These are phyloP conservation scores for Eulemur albifrons DNA, from an alignment of 2,797 vertebrate genomes.

Conservation along the genomic window DNA sequence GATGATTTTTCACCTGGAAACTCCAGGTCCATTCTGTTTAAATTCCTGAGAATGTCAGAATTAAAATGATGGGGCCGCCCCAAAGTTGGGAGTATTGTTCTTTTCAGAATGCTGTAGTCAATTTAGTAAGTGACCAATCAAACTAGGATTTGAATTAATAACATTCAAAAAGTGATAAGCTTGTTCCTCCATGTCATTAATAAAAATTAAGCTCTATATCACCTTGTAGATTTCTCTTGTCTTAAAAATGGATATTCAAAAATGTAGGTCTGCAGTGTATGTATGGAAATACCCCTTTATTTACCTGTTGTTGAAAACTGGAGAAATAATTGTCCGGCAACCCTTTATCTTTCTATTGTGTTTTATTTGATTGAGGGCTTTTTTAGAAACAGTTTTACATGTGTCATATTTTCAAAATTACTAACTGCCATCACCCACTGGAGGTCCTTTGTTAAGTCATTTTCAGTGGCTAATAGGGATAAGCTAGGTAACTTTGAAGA, in stretches of 20 bases:
- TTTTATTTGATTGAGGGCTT: conserved; percentile 46
- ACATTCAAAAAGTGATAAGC: conserved; percentile 34
- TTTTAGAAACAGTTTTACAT: conserved; percentile 11
- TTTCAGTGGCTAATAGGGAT: background rate
- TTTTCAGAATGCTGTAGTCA: conserved; percentile 1
- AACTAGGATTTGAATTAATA: conserved; percentile 46
- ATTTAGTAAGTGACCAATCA: conserved; percentile 29
- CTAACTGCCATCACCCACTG: conserved; percentile 37
- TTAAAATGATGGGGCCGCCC: background rate
- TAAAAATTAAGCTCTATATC: conserved; percentile 21
- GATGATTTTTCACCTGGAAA: conserved; percentile 26
- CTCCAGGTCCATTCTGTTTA: conserved; percentile 35
- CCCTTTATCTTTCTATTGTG: conserved; percentile 38
- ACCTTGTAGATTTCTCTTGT: conserved; percentile 40
- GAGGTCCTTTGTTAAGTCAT: conserved; percentile 12
- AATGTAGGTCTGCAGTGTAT: background rate
- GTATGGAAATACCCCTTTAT: background rate
- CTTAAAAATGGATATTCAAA: conserved; percentile 38
- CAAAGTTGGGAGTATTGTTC: background rate
- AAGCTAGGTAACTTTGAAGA: conserved; percentile 43
- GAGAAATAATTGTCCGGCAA: conserved; percentile 46
- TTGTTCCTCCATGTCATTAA: background rate
- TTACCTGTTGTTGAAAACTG: conserved; percentile 46
- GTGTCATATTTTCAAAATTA: conserved; percentile 35
- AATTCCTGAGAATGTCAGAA: conserved; percentile 45